Evolutionary conservation across 2,888 invertebrate species (phyloP).

Genomic region (Carabus problematicus): DNA sequence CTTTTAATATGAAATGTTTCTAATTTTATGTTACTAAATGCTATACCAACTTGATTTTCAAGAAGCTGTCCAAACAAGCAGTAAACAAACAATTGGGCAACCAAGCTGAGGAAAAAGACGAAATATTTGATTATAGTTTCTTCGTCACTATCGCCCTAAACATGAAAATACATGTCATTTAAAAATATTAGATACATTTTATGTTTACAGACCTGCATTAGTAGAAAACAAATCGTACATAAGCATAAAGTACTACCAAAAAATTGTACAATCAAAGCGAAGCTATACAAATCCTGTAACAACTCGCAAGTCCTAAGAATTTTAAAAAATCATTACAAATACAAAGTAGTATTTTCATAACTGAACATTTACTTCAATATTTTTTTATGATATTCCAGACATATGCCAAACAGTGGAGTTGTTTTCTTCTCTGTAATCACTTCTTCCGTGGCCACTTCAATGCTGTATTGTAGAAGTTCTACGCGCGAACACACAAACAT

Average conservation of each 20-base stretch:
- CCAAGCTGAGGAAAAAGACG: background rate
- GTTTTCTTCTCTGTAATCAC: background rate
- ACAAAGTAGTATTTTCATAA: background rate
- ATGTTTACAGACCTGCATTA: constrained; percentile 2
- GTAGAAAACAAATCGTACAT: constrained; percentile 18
- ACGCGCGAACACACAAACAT: constrained; percentile 1
- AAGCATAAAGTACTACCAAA: constrained; percentile 10
- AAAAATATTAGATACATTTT: background rate
- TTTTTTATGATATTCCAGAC: constrained; percentile 9
- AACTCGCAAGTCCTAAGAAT: constrained; percentile 15
- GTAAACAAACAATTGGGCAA: constrained; percentile 15
- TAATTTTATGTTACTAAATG: no score
- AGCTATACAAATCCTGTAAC: constrained; percentile 16
- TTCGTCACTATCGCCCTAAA: no score
- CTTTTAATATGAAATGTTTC: no score
- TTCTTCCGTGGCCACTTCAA: background rate
- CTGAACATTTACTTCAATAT: background rate
- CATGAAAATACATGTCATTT: background rate
- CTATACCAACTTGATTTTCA: constrained; percentile 8
- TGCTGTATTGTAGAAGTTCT: background rate
- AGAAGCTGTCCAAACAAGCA: constrained; percentile 31
- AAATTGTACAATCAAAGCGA: constrained; percentile 15
- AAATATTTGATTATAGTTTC: no score
- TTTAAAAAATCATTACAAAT: no score
- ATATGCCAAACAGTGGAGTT: background rate